Conservation (phyloP, 2,113 vertebrate species). For the Ctenomys sociabilis region DNA sequence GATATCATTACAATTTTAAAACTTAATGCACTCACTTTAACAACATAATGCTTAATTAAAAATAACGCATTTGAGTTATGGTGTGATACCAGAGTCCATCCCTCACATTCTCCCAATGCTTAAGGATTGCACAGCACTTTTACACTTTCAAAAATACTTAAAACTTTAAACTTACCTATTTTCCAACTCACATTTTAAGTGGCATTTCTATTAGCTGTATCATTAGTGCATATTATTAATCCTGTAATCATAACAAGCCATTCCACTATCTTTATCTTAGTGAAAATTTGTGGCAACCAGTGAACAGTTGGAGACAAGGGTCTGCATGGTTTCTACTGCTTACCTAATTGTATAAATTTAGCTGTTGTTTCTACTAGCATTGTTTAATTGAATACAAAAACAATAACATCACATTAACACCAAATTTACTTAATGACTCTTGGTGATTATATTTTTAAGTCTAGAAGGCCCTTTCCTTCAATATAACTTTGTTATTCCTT, state of each 20-base stretch:
- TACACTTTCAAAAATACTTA: constrained; percentile 8
- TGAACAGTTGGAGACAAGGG: neutral
- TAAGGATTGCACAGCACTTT: constrained; percentile 8
- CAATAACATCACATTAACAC: neutral
- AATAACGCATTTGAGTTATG: neutral
- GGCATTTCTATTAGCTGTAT: neutral
- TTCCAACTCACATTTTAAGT: neutral
- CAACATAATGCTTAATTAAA: constrained; percentile 13
- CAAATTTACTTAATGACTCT: neutral
- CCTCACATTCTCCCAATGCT: neutral
- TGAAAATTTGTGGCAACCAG: neutral
- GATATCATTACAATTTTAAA: neutral
- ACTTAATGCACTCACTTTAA: neutral
- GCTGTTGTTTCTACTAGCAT: neutral
- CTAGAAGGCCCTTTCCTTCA: neutral
- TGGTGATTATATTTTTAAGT: neutral
- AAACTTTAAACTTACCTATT: neutral
- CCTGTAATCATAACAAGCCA: neutral
- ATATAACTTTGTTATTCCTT: neutral
- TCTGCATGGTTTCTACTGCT: neutral
- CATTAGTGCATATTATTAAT: neutral
- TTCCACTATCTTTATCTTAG: neutral
- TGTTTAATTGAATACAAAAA: neutral
- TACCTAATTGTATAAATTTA: neutral
- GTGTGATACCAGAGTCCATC: neutral